These are phyloP conservation scores for Haplochromis vanheusdeni DNA, from an alignment of 2,113 vertebrate species.

Conservation along the genomic window DNA sequence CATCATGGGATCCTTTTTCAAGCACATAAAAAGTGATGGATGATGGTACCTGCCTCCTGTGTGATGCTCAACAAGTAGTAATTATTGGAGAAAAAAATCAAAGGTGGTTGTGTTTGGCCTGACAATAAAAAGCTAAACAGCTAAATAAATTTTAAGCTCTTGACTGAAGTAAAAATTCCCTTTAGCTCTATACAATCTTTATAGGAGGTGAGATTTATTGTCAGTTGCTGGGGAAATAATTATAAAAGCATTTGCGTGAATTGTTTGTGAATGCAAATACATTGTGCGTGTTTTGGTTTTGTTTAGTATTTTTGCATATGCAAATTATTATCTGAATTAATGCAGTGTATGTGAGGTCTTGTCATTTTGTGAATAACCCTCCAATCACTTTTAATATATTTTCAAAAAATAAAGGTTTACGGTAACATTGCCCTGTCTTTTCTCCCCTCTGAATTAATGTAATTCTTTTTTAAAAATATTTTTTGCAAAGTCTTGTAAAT, in stretches of 20 bases:
- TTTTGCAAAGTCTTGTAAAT: neutral
- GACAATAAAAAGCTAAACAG: neutral
- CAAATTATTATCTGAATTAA: neutral
- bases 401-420: neutral
- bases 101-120: neutral
- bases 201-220: neutral
- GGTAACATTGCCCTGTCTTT: neutral
- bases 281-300: rapidly evolving
- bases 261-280: neutral
- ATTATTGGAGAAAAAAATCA: neutral
- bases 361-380: neutral
- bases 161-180: neutral
- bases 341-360: neutral
- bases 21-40: neutral
- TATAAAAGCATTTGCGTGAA: neutral
- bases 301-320: neutral
- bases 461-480: rapidly evolving
- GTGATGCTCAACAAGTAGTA: neutral
- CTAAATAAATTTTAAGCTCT: neutral
- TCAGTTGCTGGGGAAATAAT: neutral
- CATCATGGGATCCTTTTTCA: neutral
- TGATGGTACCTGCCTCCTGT: neutral
- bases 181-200: rapidly evolving
- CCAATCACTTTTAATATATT: neutral
- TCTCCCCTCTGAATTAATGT: neutral